Percentiles rank a stretch among this genome's conserved stretches.
phyloP scores from a whole-genome alignment of 2,888 invertebrate species.

The Odiellus spinosus region DNA sequence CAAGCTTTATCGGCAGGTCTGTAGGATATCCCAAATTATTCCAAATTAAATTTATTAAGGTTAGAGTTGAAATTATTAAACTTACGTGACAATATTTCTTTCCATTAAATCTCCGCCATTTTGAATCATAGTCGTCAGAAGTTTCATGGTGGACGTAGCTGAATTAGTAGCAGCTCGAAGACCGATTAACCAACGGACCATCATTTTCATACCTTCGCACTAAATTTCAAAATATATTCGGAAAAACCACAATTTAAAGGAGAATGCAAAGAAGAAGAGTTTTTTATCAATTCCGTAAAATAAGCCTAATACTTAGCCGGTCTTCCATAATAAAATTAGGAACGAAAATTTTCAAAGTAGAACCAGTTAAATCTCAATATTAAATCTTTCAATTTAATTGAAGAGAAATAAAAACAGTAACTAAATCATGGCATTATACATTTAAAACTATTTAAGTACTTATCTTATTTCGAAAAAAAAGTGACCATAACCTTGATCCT shows the following conservation, averaged over 20 bases:
- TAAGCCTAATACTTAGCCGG: neutral
- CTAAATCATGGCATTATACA: too few species aligned
- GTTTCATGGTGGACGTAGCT: conserved; percentile 53
- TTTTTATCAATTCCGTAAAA: conserved; percentile 5
- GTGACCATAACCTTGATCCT: too few species aligned
- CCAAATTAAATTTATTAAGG: neutral
- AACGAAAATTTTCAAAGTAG: too few species aligned
- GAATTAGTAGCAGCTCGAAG: conserved; percentile 51
- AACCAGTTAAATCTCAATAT: too few species aligned
- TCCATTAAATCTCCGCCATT: conserved; percentile 72
- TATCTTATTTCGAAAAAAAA: too few species aligned
- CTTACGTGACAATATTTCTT: conserved; percentile 35
- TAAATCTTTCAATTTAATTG: too few species aligned
- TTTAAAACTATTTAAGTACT: too few species aligned
- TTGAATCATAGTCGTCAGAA: conserved; percentile 81
- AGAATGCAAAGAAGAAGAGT: neutral
- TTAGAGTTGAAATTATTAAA: neutral
- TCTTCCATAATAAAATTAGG: too few species aligned
- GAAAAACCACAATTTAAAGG: neutral
- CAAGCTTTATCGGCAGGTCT: conserved; percentile 70
- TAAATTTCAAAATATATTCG: too few species aligned
- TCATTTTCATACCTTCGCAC: conserved; percentile 78
- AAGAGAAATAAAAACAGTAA: too few species aligned
- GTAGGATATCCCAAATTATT: neutral
- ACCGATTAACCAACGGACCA: conserved; percentile 89